A percentile compares a stretch with the other conserved stretches of the same genome.
phyloP scores from a whole-genome alignment of 2,113 vertebrate species.

The Elephantulus edwardii region DNA sequence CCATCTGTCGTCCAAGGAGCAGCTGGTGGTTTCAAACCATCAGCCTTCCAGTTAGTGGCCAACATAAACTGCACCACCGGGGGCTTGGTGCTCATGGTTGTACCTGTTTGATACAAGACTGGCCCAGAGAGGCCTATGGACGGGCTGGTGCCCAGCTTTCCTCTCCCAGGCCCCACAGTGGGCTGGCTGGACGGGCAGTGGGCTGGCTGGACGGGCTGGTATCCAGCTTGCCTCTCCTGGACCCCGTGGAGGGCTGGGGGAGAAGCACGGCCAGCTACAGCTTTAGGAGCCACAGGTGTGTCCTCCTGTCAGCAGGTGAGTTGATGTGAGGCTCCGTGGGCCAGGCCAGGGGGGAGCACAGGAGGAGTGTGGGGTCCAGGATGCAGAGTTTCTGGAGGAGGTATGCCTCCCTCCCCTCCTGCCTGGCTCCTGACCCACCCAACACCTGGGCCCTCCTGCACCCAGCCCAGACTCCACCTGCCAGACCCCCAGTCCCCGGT shows the following conservation, averaged over 20 bases:
- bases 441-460: not conserved
- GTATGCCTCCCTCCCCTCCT: too few species aligned
- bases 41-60: too few species aligned
- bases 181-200: too few species aligned
- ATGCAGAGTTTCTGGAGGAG: not conserved
- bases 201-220: too few species aligned
- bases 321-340: not conserved
- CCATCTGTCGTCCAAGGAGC: too few species aligned
- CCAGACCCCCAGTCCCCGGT: not conserved
- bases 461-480: not conserved
- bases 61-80: too few species aligned
- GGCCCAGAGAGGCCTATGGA: too few species aligned
- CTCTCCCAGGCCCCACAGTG: too few species aligned
- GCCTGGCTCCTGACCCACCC: not conserved
- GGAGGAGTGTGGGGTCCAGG: not conserved
- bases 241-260: not conserved
- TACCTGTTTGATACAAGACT: not conserved
- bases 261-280: not conserved
- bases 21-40: too few species aligned
- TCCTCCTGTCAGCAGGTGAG: not conserved
- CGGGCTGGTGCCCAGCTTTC: too few species aligned
- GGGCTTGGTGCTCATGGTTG: rapidly evolving
- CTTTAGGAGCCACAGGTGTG: not conserved
- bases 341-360: not conserved
- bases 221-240: too few species aligned